These are phyloP conservation scores for Podarcis lilfordi DNA, from an alignment of 2,797 vertebrate species.

Conservation along the genomic window DNA sequence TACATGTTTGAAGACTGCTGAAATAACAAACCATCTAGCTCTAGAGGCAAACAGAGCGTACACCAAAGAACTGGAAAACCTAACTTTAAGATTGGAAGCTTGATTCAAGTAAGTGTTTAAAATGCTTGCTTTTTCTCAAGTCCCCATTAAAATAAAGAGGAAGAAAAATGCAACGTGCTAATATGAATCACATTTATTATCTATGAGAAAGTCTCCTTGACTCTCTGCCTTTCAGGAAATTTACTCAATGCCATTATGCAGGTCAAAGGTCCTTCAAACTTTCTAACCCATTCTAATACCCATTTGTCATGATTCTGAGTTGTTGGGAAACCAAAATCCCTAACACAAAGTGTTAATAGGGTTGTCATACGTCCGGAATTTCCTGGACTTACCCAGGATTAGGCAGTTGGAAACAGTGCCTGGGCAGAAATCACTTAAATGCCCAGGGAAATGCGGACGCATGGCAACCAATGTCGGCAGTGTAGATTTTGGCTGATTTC, in stretches of 20 bases:
- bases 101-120: conserved; percentile 24
- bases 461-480: too few relatives aligned
- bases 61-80: conserved; percentile 51
- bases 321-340: conserved; percentile 60
- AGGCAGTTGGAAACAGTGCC: too few relatives aligned
- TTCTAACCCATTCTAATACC: conserved; percentile 56
- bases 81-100: conserved; percentile 40
- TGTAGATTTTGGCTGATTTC: too few relatives aligned
- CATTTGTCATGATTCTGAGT: conserved; percentile 43
- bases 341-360: conserved; percentile 37
- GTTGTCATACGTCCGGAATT: too few relatives aligned
- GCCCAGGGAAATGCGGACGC: too few relatives aligned
- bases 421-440: too few relatives aligned
- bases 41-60: conserved; percentile 44
- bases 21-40: conserved; percentile 76
- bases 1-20: conserved; percentile 75
- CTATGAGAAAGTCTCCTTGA: conserved; percentile 68
- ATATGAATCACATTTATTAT: conserved; percentile 55
- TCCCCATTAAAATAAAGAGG: conserved; percentile 28
- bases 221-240: conserved; percentile 70
- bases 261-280: conserved; percentile 66
- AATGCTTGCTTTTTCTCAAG: conserved; percentile 8
- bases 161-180: conserved; percentile 36
- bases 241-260: conserved; percentile 60
- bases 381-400: too few relatives aligned